Percentiles rank a stretch among this genome's conserved stretches.
Evolutionary conservation across 2,888 invertebrate genomes (phyloP).

Genomic region (Clistopyga incitator): DNA sequence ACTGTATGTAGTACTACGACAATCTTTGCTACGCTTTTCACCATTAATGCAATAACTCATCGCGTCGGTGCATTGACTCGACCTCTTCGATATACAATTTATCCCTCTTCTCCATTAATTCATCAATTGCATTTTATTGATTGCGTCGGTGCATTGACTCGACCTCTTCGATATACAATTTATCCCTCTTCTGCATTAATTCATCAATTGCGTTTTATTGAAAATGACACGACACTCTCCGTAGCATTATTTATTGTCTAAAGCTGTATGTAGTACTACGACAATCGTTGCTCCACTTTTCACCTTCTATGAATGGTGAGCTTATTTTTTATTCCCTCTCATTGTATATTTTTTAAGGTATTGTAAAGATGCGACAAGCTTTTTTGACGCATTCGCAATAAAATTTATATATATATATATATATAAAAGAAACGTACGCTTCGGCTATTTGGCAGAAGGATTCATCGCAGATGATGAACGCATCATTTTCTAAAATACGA

Average conservation of each 20-base stretch:
- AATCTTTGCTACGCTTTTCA: too few relatives aligned
- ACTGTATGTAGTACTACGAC: too few relatives aligned
- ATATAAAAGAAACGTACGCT: slow-evolving; percentile 41
- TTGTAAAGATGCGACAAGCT: slow-evolving; percentile 70
- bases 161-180: slow-evolving; percentile 33
- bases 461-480: slow-evolving; percentile 20
- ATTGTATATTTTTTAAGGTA: slow-evolving; percentile 53
- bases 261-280: slow-evolving; percentile 44
- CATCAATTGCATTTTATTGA: too few relatives aligned
- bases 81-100: slow-evolving; percentile 31
- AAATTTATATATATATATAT: slow-evolving; percentile 37
- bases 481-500: slow-evolving; percentile 9
- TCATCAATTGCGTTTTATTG: slow-evolving; percentile 44
- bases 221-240: slow-evolving; percentile 47
- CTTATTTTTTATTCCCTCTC: slow-evolving; percentile 22
- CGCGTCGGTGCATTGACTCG: too few relatives aligned
- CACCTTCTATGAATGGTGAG: slow-evolving; percentile 59
- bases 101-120: slow-evolving; percentile 1
- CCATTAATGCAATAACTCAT: too few relatives aligned
- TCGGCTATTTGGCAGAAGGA: slow-evolving; percentile 53
- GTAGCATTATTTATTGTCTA: slow-evolving; percentile 55
- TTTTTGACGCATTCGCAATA: slow-evolving; percentile 47
- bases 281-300: slow-evolving; percentile 53
- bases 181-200: slow-evolving; percentile 1
- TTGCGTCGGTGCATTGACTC: too few relatives aligned